phyloP scores from a whole-genome alignment of 2,888 invertebrate genomes.

The Smittia sp. region DNA sequence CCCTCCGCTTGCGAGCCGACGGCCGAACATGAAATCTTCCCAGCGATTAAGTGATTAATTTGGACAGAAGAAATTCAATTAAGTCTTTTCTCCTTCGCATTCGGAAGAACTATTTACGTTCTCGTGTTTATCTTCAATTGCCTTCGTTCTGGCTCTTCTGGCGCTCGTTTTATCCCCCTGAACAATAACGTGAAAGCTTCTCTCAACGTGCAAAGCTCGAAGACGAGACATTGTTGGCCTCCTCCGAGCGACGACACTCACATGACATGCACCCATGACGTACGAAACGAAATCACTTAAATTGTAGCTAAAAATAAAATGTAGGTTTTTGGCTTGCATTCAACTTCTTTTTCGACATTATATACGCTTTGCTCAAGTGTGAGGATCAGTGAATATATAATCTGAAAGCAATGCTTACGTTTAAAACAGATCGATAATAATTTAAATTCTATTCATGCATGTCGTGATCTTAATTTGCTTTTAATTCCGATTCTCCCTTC shows the following conservation, averaged over 20 bases:
- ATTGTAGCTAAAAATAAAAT: slow-evolving; percentile 11
- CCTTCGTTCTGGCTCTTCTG: background rate
- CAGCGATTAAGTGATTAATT: slow-evolving; percentile 22
- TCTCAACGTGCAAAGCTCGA: background rate
- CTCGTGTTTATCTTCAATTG: slow-evolving; percentile 7
- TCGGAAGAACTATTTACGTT: background rate
- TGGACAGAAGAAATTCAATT: slow-evolving; percentile 7
- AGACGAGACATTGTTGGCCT: slow-evolving; percentile 3
- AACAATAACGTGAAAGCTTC: background rate
- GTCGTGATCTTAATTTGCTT: background rate
- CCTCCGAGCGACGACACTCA: background rate
- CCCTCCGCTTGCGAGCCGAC: background rate
- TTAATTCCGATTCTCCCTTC: background rate
- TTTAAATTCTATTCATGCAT: background rate
- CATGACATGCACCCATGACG: background rate
- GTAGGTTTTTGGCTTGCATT: slow-evolving; percentile 11
- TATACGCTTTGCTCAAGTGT: background rate
- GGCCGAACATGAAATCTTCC: background rate
- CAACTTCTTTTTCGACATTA: background rate
- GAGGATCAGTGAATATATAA: slow-evolving; percentile 11
- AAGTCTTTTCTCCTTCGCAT: background rate
- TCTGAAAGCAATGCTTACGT: background rate
- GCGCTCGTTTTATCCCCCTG: too few relatives aligned
- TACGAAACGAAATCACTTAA: background rate
- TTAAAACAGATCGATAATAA: background rate